phyloP scores from a whole-genome alignment of 2,888 invertebrate species.

The Harpalus rufipes region DNA sequence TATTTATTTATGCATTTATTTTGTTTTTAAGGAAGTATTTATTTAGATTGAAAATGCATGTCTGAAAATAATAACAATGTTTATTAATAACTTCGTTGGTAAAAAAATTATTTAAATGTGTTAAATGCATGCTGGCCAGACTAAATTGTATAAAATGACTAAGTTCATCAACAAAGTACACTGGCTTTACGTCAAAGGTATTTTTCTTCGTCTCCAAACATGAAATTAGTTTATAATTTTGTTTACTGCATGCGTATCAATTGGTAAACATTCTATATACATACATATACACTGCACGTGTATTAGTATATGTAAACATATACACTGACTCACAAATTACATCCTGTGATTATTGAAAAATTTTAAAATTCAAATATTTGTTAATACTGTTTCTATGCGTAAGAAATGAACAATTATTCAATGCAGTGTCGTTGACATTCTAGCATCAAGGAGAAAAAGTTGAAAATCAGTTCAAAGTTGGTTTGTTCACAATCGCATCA shows the following conservation, averaged over 20 bases:
- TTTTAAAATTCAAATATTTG: slow-evolving; percentile 56
- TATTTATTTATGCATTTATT: too few relatives aligned
- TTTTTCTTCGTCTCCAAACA: slow-evolving; percentile 45
- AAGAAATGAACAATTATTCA: slow-evolving; percentile 24
- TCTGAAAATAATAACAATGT: too few relatives aligned
- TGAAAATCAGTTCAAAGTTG: slow-evolving; percentile 51
- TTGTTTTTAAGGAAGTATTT: too few relatives aligned
- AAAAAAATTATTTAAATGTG: too few relatives aligned
- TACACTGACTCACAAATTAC: slow-evolving; percentile 29
- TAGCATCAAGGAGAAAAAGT: slow-evolving; percentile 49
- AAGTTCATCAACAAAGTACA: slow-evolving; percentile 28
- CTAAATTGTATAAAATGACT: background rate
- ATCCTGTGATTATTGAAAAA: background rate
- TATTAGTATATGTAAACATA: slow-evolving; percentile 2
- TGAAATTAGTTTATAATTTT: slow-evolving; percentile 53
- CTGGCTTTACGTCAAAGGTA: slow-evolving; percentile 42
- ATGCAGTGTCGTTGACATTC: slow-evolving; percentile 31
- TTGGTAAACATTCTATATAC: slow-evolving; percentile 36
- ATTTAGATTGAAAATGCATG: too few relatives aligned
- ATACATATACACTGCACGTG: slow-evolving; percentile 8
- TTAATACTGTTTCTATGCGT: slow-evolving; percentile 16
- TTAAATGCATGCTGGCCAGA: too few relatives aligned
- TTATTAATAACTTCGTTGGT: too few relatives aligned
- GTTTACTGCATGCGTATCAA: slow-evolving; percentile 43
- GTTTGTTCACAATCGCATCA: slow-evolving; percentile 47